Base-by-base conservation (phyloP, 2,888 invertebrate genomes). In the Seira musarum region DNA sequence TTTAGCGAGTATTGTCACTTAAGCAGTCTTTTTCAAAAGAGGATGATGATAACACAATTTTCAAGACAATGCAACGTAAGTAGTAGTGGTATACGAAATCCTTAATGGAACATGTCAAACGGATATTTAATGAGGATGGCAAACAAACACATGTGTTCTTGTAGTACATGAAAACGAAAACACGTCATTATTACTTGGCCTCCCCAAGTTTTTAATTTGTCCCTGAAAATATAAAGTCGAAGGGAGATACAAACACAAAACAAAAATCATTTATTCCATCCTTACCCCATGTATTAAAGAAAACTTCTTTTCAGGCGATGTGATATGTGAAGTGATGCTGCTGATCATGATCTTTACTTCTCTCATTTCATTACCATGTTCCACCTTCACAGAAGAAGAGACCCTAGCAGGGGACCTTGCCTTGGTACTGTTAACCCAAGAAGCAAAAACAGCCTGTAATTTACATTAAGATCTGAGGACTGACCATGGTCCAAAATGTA, bases 41-140 rank as follows among this genome's bases (percentile, higher is more conserved):
- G 49, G 15, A 49, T 49, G 49, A 49, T 49, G 30, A 49, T 49
- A n/a, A 49, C 49, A 49, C 13, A 49, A 49, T n/a, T n/a, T 49
- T 49, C 13, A 49, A 49, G 49, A 49, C 49, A 49, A 49, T 49
- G 30, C 2, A 30, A n/a, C n/a, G n/a, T n/a, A n/a, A n/a, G n/a
- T n/a, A n/a, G n/a, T n/a, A n/a, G n/a, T n/a, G n/a, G n/a, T 40
- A 40, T 13, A 40, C 40, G 13, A 49, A 49, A n/a, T n/a, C 15
- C 49, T n/a, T n/a, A 49, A 49, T n/a, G 49, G 17, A 49, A 49
- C 49, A 49, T 49, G 49, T 49, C 49, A 49, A 49, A 49, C 17
- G 49, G 13, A n/a, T 49, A 49, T 49, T 49, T 49, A 49, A 49
- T 13, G 49, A n/a, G 49, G 13, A 49, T 49, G 17, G 15, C 17